A percentile compares a stretch with the other conserved stretches of the same genome.
These are phyloP conservation scores for Hydrophis major DNA, from an alignment of 2,797 vertebrate species.

Conservation along the genomic window DNA sequence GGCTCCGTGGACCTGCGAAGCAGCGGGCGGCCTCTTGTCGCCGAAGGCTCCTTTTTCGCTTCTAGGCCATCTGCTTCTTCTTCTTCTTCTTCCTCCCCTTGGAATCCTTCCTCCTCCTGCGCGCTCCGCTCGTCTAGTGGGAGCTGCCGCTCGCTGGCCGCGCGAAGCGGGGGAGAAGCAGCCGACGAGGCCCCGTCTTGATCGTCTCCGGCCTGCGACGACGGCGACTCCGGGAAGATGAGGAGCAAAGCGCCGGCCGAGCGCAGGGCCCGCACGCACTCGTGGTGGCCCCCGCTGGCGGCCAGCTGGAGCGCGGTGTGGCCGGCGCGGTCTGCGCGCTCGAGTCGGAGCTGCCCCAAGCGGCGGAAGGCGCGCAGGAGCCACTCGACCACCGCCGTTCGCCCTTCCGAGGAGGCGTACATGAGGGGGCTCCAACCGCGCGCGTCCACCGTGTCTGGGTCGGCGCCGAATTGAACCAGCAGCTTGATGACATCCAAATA, in stretches of 20 bases:
- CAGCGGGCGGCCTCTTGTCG: conserved; percentile 47
- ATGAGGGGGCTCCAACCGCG: conserved; percentile 88
- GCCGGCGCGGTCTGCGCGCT: conserved; percentile 81
- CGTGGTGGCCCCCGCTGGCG: conserved; percentile 79
- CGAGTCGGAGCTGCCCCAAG: conserved; percentile 78
- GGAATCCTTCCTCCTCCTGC: not conserved
- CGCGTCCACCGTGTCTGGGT: conserved; percentile 81
- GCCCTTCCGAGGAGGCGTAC: conserved; percentile 85
- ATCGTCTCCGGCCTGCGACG: not conserved
- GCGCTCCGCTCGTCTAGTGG: not conserved
- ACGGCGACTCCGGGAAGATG: conserved; percentile 3
- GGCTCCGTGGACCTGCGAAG: conserved; percentile 64
- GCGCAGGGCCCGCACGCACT: conserved; percentile 79
- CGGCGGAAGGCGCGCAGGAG: conserved; percentile 87
- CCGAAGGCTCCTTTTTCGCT: not conserved
- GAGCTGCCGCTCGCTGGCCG: not conserved
- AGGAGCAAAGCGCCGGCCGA: conserved; percentile 48
- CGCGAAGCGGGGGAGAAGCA: not conserved
- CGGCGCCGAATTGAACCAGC: conserved; percentile 87
- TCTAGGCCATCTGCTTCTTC: not conserved
- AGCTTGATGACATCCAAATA: conserved; percentile 85
- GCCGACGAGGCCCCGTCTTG: conserved; percentile 2
- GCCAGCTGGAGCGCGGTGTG: conserved; percentile 84
- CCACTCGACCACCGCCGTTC: conserved; percentile 83
- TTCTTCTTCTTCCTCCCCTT: not conserved